Conservation (phyloP, 2,113 vertebrate species). For the Gymnogyps californianus region DNA sequence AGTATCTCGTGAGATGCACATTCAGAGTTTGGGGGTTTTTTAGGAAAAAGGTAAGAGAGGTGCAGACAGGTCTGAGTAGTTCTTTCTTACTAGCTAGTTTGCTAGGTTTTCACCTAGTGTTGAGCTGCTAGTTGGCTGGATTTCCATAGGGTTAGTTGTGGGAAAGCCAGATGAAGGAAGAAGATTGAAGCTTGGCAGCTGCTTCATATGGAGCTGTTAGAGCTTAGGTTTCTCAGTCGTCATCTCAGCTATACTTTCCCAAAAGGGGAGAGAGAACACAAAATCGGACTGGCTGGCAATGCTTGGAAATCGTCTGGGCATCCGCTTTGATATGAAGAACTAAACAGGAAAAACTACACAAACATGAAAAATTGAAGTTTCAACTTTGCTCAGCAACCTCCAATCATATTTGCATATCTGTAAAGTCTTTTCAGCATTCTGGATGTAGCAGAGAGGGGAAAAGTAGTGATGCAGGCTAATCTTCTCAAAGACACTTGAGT, state of each 20-base stretch:
- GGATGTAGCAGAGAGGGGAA: neutral
- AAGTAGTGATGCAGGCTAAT: neutral
- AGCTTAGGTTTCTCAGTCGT: neutral
- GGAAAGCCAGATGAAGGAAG: neutral
- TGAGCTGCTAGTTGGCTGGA: neutral
- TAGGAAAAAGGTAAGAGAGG: neutral
- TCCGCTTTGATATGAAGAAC: neutral
- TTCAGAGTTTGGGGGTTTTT: neutral
- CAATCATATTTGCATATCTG: neutral
- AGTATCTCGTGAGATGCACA: neutral
- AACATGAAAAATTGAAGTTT: neutral
- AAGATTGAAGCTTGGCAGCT: neutral
- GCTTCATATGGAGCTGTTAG: neutral
- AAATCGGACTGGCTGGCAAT: neutral
- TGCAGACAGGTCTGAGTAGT: neutral
- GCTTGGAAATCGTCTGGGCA: neutral
- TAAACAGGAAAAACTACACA: neutral
- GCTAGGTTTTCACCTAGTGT: neutral
- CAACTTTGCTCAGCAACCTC: neutral
- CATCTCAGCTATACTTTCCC: neutral
- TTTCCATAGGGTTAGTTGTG: neutral
- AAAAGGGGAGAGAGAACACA: neutral
- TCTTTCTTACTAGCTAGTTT: neutral
- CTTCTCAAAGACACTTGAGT: neutral
- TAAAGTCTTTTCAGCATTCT: neutral